phyloP scores from a whole-genome alignment of 2,888 invertebrate species.

The Oligia fasciuncula region DNA sequence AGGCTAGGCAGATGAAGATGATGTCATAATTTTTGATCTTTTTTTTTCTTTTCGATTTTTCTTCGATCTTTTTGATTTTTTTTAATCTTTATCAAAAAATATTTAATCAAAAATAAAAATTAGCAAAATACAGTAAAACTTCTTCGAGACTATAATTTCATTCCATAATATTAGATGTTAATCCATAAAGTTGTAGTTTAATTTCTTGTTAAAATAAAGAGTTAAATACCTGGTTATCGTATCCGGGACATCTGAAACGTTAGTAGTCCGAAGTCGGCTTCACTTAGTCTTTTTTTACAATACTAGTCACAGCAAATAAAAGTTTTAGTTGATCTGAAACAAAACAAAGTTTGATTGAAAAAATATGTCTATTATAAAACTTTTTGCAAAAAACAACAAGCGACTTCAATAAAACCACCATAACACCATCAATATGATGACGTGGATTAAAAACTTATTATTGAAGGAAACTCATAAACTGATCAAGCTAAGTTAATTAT shows the following conservation, averaged over 20 bases:
- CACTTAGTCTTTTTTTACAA: neutral
- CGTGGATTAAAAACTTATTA: neutral
- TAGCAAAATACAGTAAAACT: neutral
- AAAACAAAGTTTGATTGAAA: neutral
- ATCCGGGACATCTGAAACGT: conserved; percentile 40
- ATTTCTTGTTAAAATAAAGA: neutral
- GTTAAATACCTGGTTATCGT: conserved; percentile 27
- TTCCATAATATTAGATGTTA: neutral
- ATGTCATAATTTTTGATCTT: neutral
- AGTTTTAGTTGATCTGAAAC: conserved; percentile 27
- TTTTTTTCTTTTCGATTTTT: too few relatives aligned
- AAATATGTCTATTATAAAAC: neutral
- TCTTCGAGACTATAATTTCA: neutral
- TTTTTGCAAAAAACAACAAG: neutral
- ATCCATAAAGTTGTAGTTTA: neutral
- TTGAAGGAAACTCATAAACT: neutral
- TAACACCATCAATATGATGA: neutral
- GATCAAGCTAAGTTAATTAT: neutral
- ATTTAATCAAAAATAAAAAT: neutral
- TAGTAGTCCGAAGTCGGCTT: neutral
- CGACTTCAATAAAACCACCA: neutral
- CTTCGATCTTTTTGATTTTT: too few relatives aligned
- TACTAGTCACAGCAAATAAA: neutral
- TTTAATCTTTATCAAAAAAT: too few relatives aligned
- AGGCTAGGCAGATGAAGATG: neutral